These are phyloP conservation scores for Ctenosaura bakeri DNA, from an alignment of 2,797 vertebrate species.

Conservation along the genomic window DNA sequence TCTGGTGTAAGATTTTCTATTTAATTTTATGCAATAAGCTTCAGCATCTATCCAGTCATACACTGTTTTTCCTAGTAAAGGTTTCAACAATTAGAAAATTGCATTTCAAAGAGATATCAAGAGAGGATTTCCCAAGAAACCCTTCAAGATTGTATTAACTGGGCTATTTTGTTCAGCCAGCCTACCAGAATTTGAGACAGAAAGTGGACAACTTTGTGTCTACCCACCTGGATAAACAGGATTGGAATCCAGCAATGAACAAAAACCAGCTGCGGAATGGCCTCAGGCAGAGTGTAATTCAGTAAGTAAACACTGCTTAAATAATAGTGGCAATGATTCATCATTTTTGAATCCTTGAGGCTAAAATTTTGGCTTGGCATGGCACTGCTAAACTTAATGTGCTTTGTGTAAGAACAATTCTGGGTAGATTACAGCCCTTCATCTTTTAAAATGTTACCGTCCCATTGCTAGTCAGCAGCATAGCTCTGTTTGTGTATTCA, in stretches of 20 bases:
- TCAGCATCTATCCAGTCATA: neutral
- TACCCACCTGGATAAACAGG: slow-evolving; percentile 94
- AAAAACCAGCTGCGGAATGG: slow-evolving; percentile 97
- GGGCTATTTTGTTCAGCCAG: slow-evolving; percentile 82
- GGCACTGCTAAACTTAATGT: neutral
- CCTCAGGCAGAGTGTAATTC: slow-evolving; percentile 93
- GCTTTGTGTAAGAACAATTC: neutral
- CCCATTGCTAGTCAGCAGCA: neutral
- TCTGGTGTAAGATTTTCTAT: neutral
- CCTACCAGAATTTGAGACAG: slow-evolving; percentile 97
- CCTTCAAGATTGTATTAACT: slow-evolving; percentile 43
- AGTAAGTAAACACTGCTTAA: slow-evolving; percentile 84
- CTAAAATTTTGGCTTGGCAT: neutral
- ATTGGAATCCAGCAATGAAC: slow-evolving; percentile 97
- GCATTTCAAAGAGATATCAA: neutral
- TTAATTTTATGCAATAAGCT: neutral
- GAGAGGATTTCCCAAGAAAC: slow-evolving; percentile 23
- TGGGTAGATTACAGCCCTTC: neutral
- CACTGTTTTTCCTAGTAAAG: neutral
- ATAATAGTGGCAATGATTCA: neutral
- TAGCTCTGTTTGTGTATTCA: neutral
- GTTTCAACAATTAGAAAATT: neutral
- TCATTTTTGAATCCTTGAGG: neutral
- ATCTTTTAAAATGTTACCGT: neutral
- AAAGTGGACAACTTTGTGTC: slow-evolving; percentile 98